Percentiles rank a stretch among this genome's conserved stretches.
These are phyloP conservation scores for Phaethornis superciliosus DNA, from an alignment of 2,113 vertebrate genomes.

Conservation along the genomic window DNA sequence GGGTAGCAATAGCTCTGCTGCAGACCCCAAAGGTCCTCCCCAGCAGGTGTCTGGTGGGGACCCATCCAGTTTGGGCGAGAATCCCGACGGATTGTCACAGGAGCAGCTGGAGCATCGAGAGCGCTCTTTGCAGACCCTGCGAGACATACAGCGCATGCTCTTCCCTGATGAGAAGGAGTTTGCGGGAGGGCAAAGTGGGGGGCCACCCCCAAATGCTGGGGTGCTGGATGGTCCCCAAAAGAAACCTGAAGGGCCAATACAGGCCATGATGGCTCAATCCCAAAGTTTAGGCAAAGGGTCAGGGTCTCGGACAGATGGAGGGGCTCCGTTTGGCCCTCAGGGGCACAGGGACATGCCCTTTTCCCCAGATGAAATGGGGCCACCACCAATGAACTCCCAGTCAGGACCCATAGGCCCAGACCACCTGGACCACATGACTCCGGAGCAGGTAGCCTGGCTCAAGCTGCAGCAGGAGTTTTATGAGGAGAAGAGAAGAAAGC, in stretches of 20 bases:
- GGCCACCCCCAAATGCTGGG: slow-evolving; percentile 79
- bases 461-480: slow-evolving; percentile 99
- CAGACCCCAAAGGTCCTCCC: slow-evolving; percentile 79
- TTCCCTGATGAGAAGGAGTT: slow-evolving; percentile 94
- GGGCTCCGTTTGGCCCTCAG: slow-evolving; percentile 89
- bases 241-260: slow-evolving; percentile 90
- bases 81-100: slow-evolving; percentile 95
- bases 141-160: slow-evolving; percentile 98
- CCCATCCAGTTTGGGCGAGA: slow-evolving; percentile 88
- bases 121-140: slow-evolving; percentile 93
- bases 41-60: slow-evolving; percentile 89
- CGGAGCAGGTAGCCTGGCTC: slow-evolving; percentile 97
- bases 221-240: slow-evolving; percentile 87
- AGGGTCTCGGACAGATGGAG: slow-evolving; percentile 90
- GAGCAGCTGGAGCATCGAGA: slow-evolving; percentile 97
- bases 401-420: slow-evolving; percentile 82
- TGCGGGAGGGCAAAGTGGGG: slow-evolving; percentile 82
- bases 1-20: slow-evolving; percentile 82
- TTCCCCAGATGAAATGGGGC: slow-evolving; percentile 93
- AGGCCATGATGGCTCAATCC: slow-evolving; percentile 98
- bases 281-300: slow-evolving; percentile 92
- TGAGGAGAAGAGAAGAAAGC: slow-evolving; percentile 96
- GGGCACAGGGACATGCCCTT: slow-evolving; percentile 95
- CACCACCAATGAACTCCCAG: slow-evolving; percentile 86
- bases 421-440: slow-evolving; percentile 96